Base-by-base conservation (phyloP, 2,113 vertebrate genomes). In the Triplophysa rosa region DNA sequence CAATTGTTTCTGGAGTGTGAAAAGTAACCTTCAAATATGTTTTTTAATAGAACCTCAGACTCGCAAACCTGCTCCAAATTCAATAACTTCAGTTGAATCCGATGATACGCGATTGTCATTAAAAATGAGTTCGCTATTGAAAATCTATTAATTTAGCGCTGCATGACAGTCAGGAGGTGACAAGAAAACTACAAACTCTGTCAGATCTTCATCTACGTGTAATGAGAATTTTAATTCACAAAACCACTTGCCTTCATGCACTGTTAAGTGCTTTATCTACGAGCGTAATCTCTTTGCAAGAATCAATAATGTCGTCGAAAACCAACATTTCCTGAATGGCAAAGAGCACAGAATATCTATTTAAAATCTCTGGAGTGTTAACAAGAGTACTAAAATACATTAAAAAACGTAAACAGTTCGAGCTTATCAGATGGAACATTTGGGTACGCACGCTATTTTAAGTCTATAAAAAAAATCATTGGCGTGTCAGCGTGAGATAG, bases 111-210 rank as follows among this genome's bases (percentile, higher is more conserved):
- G 26, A 80, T 42, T 72, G 17, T 40, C 47, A 79, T 79, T 81
- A 66, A 66, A 69, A 82, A 76, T 45, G 64, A 83, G 75, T 2
- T 49, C n/a, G 24, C 63, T 58, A 40, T 59, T 68, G 14, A 65
- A 81, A 81, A 81, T 71, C 33, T 19, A 65, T 63, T 83, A 81
- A 81, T 81, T 79, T 79, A 80, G 80, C 74, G 19, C 78, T 74
- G 65, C 77, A 76, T 85, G 80, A 72, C 64, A 85, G 73, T 80
- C 68, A 61, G 78, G 56, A 37, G 49, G 64, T 64, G 49, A 80
- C 75, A 81, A 59, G 66, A 65, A 68, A 80, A 63, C 78, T 61
- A 73, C 45, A 62, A 61, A 68, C 83, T 65, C 64, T 74, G 79
- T 68, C 54, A 58, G 74, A 65, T 74, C 37, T 73, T 63, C 67